A percentile compares a stretch with the other conserved stretches of the same genome.
phyloP scores from a whole-genome alignment of 1,140 invertebrate genomes.

The Ceratosolen fusciceps region DNA sequence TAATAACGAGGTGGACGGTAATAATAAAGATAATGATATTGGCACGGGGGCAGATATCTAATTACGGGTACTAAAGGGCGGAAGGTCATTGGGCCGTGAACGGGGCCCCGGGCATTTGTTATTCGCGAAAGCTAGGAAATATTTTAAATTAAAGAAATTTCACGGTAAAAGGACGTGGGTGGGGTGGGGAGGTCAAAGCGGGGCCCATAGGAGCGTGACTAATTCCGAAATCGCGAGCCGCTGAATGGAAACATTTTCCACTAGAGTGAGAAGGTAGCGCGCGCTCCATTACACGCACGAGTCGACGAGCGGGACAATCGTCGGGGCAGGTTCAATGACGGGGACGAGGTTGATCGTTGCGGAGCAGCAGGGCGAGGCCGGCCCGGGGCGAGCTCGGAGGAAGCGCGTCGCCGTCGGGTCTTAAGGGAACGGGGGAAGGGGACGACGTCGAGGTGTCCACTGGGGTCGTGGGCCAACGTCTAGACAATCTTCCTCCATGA shows the following conservation, averaged over 20 bases:
- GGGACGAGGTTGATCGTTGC: neutral
- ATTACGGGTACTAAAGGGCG: neutral
- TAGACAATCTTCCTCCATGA: too few species aligned
- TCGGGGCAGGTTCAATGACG: neutral
- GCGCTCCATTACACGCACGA: neutral
- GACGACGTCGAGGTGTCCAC: neutral
- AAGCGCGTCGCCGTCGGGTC: neutral
- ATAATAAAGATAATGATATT: too few species aligned
- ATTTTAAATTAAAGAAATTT: slow-evolving; percentile 5
- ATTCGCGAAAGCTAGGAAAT: neutral
- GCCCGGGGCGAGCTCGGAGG: neutral
- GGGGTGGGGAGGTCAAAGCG: too few species aligned
- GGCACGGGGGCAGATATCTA: too few species aligned
- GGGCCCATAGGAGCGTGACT: neutral
- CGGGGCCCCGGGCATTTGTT: neutral
- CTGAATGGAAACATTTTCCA: neutral
- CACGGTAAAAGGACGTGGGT: neutral
- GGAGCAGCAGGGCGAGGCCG: neutral
- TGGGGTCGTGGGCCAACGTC: too few species aligned
- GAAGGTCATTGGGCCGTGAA: neutral
- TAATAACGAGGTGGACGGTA: too few species aligned
- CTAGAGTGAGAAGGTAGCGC: neutral
- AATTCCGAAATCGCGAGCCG: neutral
- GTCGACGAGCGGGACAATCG: neutral
- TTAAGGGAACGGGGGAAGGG: neutral